phyloP scores from a whole-genome alignment of 2,888 invertebrate species.

The Lochmaea capreae region DNA sequence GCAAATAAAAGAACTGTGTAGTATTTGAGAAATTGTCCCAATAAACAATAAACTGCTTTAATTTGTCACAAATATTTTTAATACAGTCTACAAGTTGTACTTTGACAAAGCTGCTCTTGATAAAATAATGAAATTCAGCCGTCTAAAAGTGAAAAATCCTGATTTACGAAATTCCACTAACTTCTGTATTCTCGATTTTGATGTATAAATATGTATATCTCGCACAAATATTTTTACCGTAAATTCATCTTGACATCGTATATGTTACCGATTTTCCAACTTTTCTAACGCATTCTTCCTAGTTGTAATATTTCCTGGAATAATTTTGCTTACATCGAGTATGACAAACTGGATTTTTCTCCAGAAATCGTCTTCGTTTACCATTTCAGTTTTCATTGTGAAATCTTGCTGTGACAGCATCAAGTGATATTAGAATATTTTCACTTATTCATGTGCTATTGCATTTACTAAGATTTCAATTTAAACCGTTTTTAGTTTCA shows the following conservation, averaged over 20 bases:
- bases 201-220: not conserved
- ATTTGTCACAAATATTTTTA: no score
- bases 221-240: not conserved
- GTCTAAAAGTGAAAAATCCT: not conserved
- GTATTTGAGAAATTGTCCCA: no score
- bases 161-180: not conserved
- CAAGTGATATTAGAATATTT: slow-evolving; percentile 4
- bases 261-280: slow-evolving; percentile 7
- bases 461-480: not conserved
- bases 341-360: slow-evolving; percentile 21
- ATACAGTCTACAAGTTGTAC: not conserved
- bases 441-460: not conserved
- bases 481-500: not conserved
- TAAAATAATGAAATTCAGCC: not conserved
- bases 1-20: no score
- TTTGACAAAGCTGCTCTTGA: not conserved
- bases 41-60: no score
- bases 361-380: slow-evolving; percentile 18
- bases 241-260: slow-evolving; percentile 13
- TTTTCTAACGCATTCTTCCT: slow-evolving; percentile 12
- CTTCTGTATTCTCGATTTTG: not conserved
- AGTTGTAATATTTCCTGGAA: slow-evolving; percentile 11
- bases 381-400: slow-evolving; percentile 13
- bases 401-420: slow-evolving; percentile 12
- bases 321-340: slow-evolving; percentile 24